Evolutionary conservation across 2,888 invertebrate genomes (phyloP), one percentile per base, ranked within the genome.

Genomic region (Prostheceraeus crozeri): DNA sequence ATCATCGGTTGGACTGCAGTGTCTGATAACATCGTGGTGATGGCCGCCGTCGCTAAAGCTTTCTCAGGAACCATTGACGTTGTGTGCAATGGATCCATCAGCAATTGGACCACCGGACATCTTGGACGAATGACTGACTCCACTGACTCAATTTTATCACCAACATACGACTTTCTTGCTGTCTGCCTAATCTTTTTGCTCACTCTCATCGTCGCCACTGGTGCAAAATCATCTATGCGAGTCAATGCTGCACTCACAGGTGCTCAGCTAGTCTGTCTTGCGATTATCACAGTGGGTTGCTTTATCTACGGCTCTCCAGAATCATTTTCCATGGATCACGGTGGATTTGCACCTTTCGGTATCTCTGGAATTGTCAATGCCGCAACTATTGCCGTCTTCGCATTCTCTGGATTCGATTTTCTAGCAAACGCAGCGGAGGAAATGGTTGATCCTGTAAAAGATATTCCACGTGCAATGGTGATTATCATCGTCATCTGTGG

Each of bases 1-100:
- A 3, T 61, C 1, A 36, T 61, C 21, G 61, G 61, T 16, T 61
- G 61, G 61, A 61, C 61, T 35, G 54, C 62, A 53, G 48, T 61
- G 1, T 27, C 62, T 11, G 61, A 61, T 52, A 14, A 40, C 3
- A 23, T 61, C 2, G 36, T 61, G n/a, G 35, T n/a, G 3, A 56
- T 62, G 14, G 61, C 61, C n/a, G 28, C 62, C 4, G 61, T 62
- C 4, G n/a, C 61, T 16, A 61, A 61, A 35, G 46, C 48, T 3
- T 61, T 61, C 27, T 46, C 46, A 28, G 59, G 61, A 14, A 61
- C 61, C n/a, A 11, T 61, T 4, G 21, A 61, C 27, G n/a, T 53
- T 3, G n/a, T 61, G 35, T 23, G 52, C 21, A 31, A 35, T 19
- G 16, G 52, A 35, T 52, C 21, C 1, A 30, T 61, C n/a, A 19